A percentile compares a stretch with the other conserved stretches of the same genome.
Evolutionary conservation across 2,888 invertebrate genomes (phyloP).

Genomic region (Aphidoletes aphidimyza): DNA sequence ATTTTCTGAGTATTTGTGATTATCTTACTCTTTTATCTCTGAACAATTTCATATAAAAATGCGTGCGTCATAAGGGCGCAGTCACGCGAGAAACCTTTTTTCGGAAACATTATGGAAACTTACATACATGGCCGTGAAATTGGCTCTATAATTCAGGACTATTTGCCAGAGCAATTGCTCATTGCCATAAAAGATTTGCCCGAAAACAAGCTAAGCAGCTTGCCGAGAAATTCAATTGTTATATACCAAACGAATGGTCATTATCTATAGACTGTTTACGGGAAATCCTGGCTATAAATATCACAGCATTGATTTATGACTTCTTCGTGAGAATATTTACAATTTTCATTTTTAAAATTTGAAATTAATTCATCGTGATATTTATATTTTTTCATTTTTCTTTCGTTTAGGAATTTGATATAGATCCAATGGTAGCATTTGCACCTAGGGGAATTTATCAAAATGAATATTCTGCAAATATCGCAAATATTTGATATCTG

Average conservation of each 20-base stretch:
- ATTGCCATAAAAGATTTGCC: slow-evolving; percentile 74
- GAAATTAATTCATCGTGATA: neutral
- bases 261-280: slow-evolving; percentile 74
- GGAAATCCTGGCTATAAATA: slow-evolving; percentile 71
- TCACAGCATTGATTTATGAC: slow-evolving; percentile 73
- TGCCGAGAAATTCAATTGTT: slow-evolving; percentile 73
- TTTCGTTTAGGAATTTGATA: slow-evolving; percentile 74
- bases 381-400: slow-evolving; percentile 12
- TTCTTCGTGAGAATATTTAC: slow-evolving; percentile 71
- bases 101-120: no score
- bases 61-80: no score
- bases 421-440: slow-evolving; percentile 83
- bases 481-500: no score
- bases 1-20: no score
- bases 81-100: no score
- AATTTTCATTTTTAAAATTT: neutral
- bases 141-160: slow-evolving; percentile 67
- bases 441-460: no score
- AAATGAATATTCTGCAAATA: no score
- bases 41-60: no score
- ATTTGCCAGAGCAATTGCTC: slow-evolving; percentile 78
- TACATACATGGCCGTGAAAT: neutral
- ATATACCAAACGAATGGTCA: slow-evolving; percentile 66
- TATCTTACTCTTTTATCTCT: no score
- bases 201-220: slow-evolving; percentile 71